Base-by-base conservation (phyloP, 1,140 invertebrate species). In the Polyergus mexicanus region DNA sequence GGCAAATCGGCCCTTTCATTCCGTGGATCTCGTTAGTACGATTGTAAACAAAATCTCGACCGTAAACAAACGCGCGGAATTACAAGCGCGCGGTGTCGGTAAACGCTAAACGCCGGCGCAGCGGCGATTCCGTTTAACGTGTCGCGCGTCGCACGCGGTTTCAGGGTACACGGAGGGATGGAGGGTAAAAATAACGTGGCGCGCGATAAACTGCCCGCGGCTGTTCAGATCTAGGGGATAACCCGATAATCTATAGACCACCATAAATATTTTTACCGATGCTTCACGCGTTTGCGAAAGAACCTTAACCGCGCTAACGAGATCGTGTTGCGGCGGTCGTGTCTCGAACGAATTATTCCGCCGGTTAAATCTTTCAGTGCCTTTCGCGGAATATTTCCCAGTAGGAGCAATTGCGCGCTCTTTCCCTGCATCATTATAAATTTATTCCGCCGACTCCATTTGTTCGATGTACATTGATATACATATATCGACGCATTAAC, bases 31-130 rank as follows among this genome's bases (percentile, higher is more conserved):
- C 78, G 78, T 83, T 83, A 83, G 78, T 83, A 72, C 78, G 66
- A 83, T 83, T 83, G 78, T 83, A 83, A 83, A 83, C 78, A 83
- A 83, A 83, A 83, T 83, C 78, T 74, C 78, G 78, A 74, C 78
- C 68, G 78, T 83, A 83, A 83, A 83, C 78, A 83, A 83, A 83
- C 78, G 78, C 68, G 41, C 38, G 54, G 68, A 74, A 83, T 83
- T 83, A 72, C 78, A 74, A 83, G 78, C 78, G 68, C 38, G 54
- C 54, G 78, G 68, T 83, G 68, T 83, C 68, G 68, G 78, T 74
- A 83, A 83, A 83, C 68, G 78, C 68, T 74, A 74, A 83, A 83
- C 68, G 66, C 54, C 38, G 51, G 47, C 78, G 66, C n/a, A n/a
- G n/a, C n/a, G n/a, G 66, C 68, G 78, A 83, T 83, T 83, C 66